phyloP scores from a whole-genome alignment of 1,140 invertebrate genomes.

The Drosophila setifemur region DNA sequence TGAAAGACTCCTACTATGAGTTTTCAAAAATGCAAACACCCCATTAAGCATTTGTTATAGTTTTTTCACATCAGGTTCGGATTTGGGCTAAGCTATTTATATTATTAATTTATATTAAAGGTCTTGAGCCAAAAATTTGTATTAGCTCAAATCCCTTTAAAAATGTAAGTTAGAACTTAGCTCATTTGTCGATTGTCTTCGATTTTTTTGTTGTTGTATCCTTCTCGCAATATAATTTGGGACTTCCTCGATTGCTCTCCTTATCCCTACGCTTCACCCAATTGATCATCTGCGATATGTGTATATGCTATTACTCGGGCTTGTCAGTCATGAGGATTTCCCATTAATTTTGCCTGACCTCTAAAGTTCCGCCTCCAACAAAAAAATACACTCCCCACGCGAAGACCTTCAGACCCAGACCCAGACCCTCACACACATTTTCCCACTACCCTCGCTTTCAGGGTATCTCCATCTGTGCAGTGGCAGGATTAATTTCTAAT shows the following conservation, averaged over 20 bases:
- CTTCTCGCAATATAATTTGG: conserved; percentile 12
- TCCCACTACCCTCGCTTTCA: conserved; percentile 8
- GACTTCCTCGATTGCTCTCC: conserved; percentile 22
- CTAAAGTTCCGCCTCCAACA: conserved; percentile 35
- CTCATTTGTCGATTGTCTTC: not conserved
- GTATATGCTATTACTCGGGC: conserved; percentile 21
- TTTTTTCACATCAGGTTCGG: too few species aligned
- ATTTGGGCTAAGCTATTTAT: too few species aligned
- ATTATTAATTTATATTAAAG: not conserved
- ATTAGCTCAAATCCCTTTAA: too few species aligned
- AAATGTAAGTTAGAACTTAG: too few species aligned
- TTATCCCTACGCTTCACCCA: not conserved
- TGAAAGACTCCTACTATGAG: too few species aligned
- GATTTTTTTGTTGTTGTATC: not conserved
- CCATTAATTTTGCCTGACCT: conserved; percentile 43
- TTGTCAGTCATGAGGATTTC: conserved; percentile 42
- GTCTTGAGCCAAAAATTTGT: too few species aligned
- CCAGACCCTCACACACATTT: not conserved
- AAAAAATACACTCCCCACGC: conserved; percentile 17
- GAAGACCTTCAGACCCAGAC: not conserved
- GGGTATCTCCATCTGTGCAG: conserved; percentile 32
- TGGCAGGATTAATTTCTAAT: conserved; percentile 58
- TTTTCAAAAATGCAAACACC: too few species aligned
- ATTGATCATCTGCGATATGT: conserved; percentile 35
- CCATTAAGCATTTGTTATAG: not conserved